Conservation (phyloP, 1,140 invertebrate genomes). For the Cydia fagiglandana region DNA sequence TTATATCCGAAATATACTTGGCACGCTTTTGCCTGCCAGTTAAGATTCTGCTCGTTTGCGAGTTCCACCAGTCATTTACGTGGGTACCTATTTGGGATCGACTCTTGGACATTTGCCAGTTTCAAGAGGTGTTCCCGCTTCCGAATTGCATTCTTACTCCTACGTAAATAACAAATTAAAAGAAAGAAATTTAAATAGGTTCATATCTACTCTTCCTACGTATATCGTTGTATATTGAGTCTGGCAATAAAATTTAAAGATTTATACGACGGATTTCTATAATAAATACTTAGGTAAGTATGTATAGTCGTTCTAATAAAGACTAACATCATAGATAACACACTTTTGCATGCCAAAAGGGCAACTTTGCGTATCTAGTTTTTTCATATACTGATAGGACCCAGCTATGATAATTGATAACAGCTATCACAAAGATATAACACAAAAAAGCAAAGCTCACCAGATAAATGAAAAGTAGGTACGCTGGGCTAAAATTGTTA, state of each 20-base stretch:
- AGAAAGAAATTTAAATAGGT: neutral
- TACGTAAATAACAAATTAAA: conserved; percentile 37
- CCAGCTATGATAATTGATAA: conserved; percentile 20
- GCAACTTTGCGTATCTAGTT: neutral
- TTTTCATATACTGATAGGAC: conserved; percentile 2
- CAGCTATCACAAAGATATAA: neutral
- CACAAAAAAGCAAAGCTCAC: neutral
- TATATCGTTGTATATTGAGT: too few relatives aligned
- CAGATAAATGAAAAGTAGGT: neutral
- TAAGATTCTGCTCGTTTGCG: neutral
- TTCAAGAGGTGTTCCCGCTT: conserved; percentile 61
- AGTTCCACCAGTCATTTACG: neutral
- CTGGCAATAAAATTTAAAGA: too few relatives aligned
- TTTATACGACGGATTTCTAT: too few relatives aligned
- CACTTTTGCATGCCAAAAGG: neutral
- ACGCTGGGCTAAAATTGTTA: conserved; percentile 1
- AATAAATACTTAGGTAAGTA: neutral
- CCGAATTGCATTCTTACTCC: conserved; percentile 63
- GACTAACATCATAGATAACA: neutral
- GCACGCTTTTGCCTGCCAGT: conserved; percentile 43
- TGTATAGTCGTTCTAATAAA: neutral
- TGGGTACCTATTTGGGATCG: conserved; percentile 37
- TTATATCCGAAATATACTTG: conserved; percentile 60
- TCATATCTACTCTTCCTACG: too few relatives aligned
- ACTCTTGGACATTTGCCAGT: conserved; percentile 59